phyloP scores from a whole-genome alignment of 2,797 vertebrate genomes.

The Phaenicophaeus curvirostris region DNA sequence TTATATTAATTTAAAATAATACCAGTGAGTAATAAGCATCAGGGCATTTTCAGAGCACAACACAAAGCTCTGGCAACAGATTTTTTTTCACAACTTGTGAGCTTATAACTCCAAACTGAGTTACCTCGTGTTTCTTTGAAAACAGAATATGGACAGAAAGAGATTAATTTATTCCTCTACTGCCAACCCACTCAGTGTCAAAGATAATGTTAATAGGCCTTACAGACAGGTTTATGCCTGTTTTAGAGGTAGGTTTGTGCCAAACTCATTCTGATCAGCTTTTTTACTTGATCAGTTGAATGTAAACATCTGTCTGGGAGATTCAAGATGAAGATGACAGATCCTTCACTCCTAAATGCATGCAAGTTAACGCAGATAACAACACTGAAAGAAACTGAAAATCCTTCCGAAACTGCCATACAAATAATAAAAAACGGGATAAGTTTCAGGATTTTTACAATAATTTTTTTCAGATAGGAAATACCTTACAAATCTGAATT shows the following conservation, averaged over 20 bases:
- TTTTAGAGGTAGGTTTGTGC: too few relatives aligned
- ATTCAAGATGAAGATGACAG: not conserved
- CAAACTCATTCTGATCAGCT: not conserved
- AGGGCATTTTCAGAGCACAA: not conserved
- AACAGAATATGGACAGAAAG: conserved; percentile 23
- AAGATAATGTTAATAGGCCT: not conserved
- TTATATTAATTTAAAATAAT: conserved; percentile 2
- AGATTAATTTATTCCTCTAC: not conserved
- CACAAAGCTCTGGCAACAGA: not conserved
- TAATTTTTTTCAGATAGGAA: not conserved
- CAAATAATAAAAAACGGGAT: not conserved
- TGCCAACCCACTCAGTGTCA: not conserved
- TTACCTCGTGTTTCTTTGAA: not conserved
- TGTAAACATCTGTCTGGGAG: fast-evolving
- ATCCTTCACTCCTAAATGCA: not conserved
- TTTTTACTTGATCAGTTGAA: not conserved
- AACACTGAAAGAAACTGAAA: not conserved
- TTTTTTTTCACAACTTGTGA: not conserved
- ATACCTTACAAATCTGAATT: not conserved
- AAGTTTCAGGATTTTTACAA: not conserved
- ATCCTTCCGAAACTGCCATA: not conserved
- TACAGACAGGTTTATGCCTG: not conserved
- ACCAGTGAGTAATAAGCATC: not conserved
- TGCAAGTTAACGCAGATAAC: not conserved
- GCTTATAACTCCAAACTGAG: not conserved